Conservation (phyloP, 2,113 vertebrate genomes). For the Odontophorus gujanensis region DNA sequence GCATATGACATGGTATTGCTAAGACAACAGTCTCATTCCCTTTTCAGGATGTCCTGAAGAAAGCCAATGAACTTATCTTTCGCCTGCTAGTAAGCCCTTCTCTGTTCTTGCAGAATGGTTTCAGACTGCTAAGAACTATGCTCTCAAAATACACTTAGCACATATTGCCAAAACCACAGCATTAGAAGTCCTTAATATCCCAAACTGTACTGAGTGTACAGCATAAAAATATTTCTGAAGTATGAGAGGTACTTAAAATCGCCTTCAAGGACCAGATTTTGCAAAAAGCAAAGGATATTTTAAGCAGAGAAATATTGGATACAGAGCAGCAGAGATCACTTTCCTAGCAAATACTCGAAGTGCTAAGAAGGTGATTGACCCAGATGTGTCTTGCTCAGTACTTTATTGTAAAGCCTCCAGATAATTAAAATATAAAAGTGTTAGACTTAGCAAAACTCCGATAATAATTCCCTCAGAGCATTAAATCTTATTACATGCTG, state of each 20-base stretch:
- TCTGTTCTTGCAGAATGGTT: background rate
- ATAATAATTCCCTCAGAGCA: background rate
- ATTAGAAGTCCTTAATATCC: background rate
- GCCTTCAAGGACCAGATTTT: background rate
- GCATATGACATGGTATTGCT: fast-evolving
- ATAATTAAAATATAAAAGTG: background rate
- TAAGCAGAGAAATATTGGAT: background rate
- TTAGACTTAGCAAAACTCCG: background rate
- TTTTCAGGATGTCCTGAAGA: background rate
- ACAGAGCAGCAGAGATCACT: background rate
- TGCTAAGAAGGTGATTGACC: background rate
- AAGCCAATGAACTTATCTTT: background rate
- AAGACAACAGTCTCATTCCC: background rate
- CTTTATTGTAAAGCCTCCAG: background rate
- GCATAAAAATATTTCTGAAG: background rate
- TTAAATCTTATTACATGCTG: background rate
- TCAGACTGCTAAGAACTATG: background rate
- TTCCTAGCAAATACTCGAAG: background rate
- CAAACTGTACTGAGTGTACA: background rate
- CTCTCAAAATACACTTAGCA: background rate
- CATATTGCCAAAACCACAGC: background rate
- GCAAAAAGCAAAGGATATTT: background rate
- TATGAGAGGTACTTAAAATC: background rate
- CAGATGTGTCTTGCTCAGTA: background rate
- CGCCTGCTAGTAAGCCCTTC: background rate